Base-by-base conservation (phyloP, 2,888 invertebrate genomes). In the Argynnis bischoffii region DNA sequence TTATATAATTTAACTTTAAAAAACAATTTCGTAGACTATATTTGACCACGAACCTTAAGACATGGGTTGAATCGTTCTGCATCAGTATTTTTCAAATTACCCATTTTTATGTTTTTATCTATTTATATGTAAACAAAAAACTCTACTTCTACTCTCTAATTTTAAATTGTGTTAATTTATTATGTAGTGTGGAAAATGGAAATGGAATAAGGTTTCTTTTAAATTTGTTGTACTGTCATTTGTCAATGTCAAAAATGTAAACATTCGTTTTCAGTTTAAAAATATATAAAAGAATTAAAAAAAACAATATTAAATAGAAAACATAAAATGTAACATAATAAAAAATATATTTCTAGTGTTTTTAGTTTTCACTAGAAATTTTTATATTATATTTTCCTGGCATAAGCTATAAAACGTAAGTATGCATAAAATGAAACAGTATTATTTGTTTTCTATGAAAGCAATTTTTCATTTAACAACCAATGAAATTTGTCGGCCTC, bases 11-110 rank as follows among this genome's bases (percentile, higher is more conserved):
- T 14, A 13, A 41, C 3, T 16, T 51, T 56, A 5, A 8, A 53
- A 46, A n/a, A 21, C 6, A 53, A 31, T 6, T 46, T 16, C 21
- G 5, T 8, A 3, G 14, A 3, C 31, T 21, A 48, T n/a, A n/a
- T n/a, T 6, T 54, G 2, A 6, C 3, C 4, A 55, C 60, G 8
- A 35, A 92, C 92, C 85, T 87, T 88, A 6, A 89, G 77, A 74
- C 92, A 92, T 11, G 92, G 92, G 72, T 92, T 92, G 6, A 82
- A 57, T 14, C 85, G 83, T 64, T 85, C 87, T 6, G 90, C 90
- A 57, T 88, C 82, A 75, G 78, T 76, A 72, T 90, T 91, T 54
- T 77, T 75, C 73, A 78, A 75, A 77, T 82, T 85, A 31, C 77
- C 81, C 89, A 88, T 88, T 63, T 63, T 80, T 68, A 55, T 48